Evolutionary conservation across 2,888 invertebrate genomes (phyloP), one percentile per base, ranked within the genome.

Genomic region (Macropis europaea): DNA sequence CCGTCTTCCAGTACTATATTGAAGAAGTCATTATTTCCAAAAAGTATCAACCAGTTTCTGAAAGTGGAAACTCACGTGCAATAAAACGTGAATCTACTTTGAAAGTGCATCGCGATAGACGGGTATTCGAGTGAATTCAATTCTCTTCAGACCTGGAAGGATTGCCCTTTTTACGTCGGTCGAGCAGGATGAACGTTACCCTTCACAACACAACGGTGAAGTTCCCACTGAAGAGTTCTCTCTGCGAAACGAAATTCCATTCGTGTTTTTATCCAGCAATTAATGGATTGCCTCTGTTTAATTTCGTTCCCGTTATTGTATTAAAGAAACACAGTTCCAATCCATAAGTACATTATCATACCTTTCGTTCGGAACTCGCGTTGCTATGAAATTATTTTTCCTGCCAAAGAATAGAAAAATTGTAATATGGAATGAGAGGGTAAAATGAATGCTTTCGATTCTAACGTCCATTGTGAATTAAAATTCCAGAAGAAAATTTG

Each of bases 71-170:
- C 38, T 64, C 45, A 24, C 26, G 28, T 30, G 45, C 40, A 54
- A 71, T 67, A 67, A 60, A 71, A 47, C 47, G 54, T 13, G 34
- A 28, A 57, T 61, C 40, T 53, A 40, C 38, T 45, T 50, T 45
- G 40, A 57, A 52, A 67, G 59, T 52, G 66, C 59, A 71, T 56
- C 42, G 43, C 52, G 60, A 57, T 63, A 50, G 56, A 42, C 52
- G 61, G 43, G 32, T 26, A 17, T 38, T 24, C 52, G 6, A 47
- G 47, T 60, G 32, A 28, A 71, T 71, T 66, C 59, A 42, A 71
- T 70, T 40, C 50, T 48, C 53, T 59, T 52, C 48, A 45, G 32
- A 54, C 28, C 32, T 50, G 22, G 50, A 68, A 59, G 54, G 47
- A 74, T 70, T 40, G 45, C 34, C 30, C 26, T 43, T 42, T 47